Evolutionary conservation across 2,113 vertebrate genomes (phyloP).

Genomic region (Zosterops hypoxanthus): DNA sequence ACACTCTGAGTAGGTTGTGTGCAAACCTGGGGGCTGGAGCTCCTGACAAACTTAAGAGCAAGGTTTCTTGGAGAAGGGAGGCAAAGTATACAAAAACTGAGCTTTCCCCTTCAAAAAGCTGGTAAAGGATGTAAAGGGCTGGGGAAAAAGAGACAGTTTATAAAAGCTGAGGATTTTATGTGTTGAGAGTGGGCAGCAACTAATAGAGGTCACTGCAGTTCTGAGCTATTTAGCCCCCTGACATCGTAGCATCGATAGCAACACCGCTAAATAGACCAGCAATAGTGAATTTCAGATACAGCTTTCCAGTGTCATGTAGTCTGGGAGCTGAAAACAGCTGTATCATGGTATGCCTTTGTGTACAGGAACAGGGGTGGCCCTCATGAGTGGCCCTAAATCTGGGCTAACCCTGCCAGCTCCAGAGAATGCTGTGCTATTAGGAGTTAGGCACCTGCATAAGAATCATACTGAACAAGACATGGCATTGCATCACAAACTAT

Average conservation of each 20-base stretch:
- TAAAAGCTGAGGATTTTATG: neutral
- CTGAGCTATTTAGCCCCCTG: neutral
- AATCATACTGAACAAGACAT: fast-evolving
- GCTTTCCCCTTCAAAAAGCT: neutral
- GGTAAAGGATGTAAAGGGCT: neutral
- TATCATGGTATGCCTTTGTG: neutral
- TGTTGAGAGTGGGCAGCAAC: neutral
- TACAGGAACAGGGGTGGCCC: neutral
- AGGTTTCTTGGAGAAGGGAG: neutral
- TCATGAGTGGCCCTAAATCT: neutral
- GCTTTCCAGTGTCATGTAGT: neutral
- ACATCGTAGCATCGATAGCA: neutral
- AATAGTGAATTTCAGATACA: neutral
- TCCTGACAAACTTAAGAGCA: neutral
- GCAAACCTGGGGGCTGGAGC: neutral
- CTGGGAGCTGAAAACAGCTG: neutral
- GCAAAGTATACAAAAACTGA: neutral
- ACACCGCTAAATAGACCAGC: neutral
- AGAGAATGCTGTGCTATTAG: neutral
- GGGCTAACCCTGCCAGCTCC: neutral
- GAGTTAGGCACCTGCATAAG: neutral
- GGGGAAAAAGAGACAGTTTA: neutral
- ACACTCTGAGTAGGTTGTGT: neutral
- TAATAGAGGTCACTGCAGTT: neutral
- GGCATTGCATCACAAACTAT: neutral